Evolutionary conservation across 2,113 vertebrate genomes (phyloP).

Genomic region (Callopanchax toddi): DNA sequence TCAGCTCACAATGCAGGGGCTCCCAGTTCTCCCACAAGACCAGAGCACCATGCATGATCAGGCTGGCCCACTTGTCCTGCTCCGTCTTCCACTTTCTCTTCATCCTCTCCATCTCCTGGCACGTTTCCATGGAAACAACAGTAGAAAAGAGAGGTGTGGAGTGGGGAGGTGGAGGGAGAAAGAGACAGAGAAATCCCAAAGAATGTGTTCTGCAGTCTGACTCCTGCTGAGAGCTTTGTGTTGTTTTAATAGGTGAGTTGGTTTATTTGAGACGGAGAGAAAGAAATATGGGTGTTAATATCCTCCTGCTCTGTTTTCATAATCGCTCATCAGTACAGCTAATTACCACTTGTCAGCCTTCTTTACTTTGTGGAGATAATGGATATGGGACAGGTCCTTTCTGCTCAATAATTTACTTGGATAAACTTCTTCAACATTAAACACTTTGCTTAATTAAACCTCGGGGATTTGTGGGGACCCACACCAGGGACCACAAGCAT

Average conservation of each 20-base stretch:
- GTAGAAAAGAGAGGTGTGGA: constrained; percentile 26
- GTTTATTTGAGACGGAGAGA: constrained; percentile 23
- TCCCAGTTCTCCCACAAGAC: constrained; percentile 65
- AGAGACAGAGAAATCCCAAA: constrained; percentile 61
- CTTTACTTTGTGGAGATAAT: constrained; percentile 43
- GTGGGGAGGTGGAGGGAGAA: constrained; percentile 21
- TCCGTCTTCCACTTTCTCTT: constrained; percentile 61
- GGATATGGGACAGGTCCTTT: constrained; percentile 47
- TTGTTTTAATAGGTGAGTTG: constrained; percentile 33
- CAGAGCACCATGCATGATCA: constrained; percentile 63
- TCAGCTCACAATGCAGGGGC: constrained; percentile 40
- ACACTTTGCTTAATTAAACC: constrained; percentile 60
- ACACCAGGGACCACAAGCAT: constrained; percentile 22
- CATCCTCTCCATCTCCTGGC: constrained; percentile 65
- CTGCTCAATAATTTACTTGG: constrained; percentile 54
- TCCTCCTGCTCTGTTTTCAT: constrained; percentile 28
- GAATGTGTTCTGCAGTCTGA: constrained; percentile 55
- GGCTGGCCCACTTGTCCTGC: constrained; percentile 73
- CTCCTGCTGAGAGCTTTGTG: constrained; percentile 35
- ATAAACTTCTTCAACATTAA: constrained; percentile 55
- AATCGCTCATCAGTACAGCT: constrained; percentile 46
- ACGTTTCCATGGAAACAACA: constrained; percentile 85
- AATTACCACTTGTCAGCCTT: constrained; percentile 58
- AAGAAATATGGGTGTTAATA: constrained; percentile 17
- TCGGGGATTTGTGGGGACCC: constrained; percentile 44